A percentile compares a stretch with the other conserved stretches of the same genome.
phyloP scores from a whole-genome alignment of 2,888 invertebrate species.

The Nasonovia ribisnigri region DNA sequence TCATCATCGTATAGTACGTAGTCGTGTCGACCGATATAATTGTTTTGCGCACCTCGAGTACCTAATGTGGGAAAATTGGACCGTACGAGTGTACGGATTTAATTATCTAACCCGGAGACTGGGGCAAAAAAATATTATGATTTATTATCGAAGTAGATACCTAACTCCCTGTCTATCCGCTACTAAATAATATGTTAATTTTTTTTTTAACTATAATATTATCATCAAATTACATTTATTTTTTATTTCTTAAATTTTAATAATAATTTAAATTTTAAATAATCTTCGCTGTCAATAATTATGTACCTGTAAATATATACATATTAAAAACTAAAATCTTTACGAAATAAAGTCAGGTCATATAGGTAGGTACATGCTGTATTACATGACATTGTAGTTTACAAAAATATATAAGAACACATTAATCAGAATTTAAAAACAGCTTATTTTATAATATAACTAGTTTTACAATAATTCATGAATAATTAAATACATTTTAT shows the following conservation, averaged over 20 bases:
- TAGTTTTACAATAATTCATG: neutral
- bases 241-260: no score
- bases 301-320: neutral
- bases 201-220: neutral
- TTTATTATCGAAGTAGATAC: neutral
- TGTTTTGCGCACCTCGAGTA: neutral
- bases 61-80: neutral
- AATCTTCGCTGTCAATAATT: neutral
- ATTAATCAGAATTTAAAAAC: neutral
- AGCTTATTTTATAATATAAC: neutral
- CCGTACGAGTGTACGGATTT: neutral
- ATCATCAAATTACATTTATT: neutral
- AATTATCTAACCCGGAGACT: neutral
- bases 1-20: no score
- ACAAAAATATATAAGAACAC: neutral
- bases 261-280: no score
- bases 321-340: neutral
- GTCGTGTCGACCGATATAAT: neutral
- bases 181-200: neutral
- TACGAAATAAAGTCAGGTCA: neutral
- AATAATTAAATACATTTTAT: neutral
- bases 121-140: neutral
- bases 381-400: neutral
- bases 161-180: neutral
- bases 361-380: neutral